Evolutionary conservation across 2,888 invertebrate genomes (phyloP), one percentile per base, ranked within the genome.

Genomic region (Erannis defoliaria): DNA sequence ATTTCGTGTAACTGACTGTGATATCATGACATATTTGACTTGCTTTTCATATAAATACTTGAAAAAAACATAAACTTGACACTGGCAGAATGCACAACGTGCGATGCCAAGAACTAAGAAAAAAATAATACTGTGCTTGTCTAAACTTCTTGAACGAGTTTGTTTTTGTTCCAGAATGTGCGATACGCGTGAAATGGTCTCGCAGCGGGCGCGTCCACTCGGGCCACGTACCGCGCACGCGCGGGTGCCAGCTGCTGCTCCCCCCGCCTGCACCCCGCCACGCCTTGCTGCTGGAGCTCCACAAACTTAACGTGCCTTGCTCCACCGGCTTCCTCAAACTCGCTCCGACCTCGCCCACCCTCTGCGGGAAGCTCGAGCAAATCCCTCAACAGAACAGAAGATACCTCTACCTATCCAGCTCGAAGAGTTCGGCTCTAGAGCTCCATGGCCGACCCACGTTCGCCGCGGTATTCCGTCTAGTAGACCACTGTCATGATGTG

Each of bases 291-390:
- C 80, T 96, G 18, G 95, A 95, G 74, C 89, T 96, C 1, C 94
- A 94, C 73, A 94, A 95, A 58, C 92, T 96, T 55, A 96, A 96
- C 90, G 95, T 96, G 40, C 96, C 96, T 42, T 96, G 96, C 84
- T 83, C 93, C 55, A 88, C 84, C 35, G 95, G 95, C 40, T 95
- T 93, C 81, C 84, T 96, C 48, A 93, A 94, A 67, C 95, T 95
- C 78, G 85, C 92, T 38, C 90, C 94, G 43, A 93, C 90, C 63
- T 80, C 92, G 18, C 87, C 90, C 8, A 86, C 85, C 1, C 82
- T 96, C 12, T 96, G 96, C 82, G 96, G 96, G 1, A 96, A 96
- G 78, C 87, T 96, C 4, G 96, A 96, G 78, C 96, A 96, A 81
- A 92, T 96, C 35, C 90, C 94, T 0, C 78, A 85, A 5, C 85